phyloP scores from a whole-genome alignment of 2,113 vertebrate genomes.

The Pao palembangensis region DNA sequence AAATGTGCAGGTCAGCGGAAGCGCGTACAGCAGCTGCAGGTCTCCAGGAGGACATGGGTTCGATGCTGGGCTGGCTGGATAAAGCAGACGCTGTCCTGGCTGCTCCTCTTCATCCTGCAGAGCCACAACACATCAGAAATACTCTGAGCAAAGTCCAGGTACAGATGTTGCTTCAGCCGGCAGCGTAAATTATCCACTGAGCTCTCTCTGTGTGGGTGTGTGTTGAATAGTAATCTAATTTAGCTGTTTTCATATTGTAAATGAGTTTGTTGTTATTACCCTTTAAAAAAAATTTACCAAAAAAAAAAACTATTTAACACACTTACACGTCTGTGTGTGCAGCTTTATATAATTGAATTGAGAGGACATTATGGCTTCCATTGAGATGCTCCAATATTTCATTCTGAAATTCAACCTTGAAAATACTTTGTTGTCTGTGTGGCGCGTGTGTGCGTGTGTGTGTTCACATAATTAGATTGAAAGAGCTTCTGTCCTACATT shows the following conservation, averaged over 20 bases:
- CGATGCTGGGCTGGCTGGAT: constrained; percentile 86
- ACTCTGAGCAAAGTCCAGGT: constrained; percentile 90
- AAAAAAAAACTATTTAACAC: not conserved
- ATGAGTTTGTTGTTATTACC: constrained; percentile 13
- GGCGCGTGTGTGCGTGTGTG: not conserved
- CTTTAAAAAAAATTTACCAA: not conserved
- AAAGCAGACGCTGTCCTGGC: constrained; percentile 72
- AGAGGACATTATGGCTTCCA: constrained; percentile 11
- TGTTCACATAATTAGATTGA: constrained; percentile 21
- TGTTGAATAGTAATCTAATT: constrained; percentile 47
- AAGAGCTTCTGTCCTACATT: constrained; percentile 12
- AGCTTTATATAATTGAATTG: constrained; percentile 12
- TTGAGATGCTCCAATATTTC: constrained; percentile 14
- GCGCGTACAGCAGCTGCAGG: constrained; percentile 76
- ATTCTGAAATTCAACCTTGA: constrained; percentile 24
- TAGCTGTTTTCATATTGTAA: not conserved
- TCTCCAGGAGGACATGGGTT: constrained; percentile 84
- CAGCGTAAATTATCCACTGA: not conserved
- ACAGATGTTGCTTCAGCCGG: constrained; percentile 28
- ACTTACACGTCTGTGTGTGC: no score
- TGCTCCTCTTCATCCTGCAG: constrained; percentile 77
- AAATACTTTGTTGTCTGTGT: constrained; percentile 2
- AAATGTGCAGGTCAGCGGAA: constrained; percentile 78
- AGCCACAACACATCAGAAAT: constrained; percentile 84
- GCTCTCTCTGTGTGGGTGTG: not conserved